Evolutionary conservation across 1,140 invertebrate species (phyloP), one percentile per base, ranked within the genome.

Genomic region (Brachionus plicatilis): DNA sequence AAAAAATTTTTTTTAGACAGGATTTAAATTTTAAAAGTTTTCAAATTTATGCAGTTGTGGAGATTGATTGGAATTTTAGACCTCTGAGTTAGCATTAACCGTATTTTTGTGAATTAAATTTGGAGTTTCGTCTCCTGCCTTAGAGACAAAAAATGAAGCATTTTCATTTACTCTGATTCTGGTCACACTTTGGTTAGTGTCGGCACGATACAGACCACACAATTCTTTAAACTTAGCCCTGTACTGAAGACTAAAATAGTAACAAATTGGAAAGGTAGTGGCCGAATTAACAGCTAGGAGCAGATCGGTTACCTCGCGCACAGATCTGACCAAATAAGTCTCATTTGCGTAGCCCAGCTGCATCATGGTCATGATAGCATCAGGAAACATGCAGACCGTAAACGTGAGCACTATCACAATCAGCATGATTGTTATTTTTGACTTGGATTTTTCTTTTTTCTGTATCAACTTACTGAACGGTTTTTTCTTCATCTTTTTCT

Each of bases 251-350:
- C 93, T 93, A 85, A 94, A 91, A n/a, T 92, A 91, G 86, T 93
- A 94, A 88, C 94, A 94, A 76, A 94, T 89, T 72, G 94, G 89
- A 89, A 94, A 94, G 89, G 94, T 94, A 7, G 92, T 91, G 1
- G 89, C 89, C 2, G 93, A 93, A 89, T 94, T 94, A 47, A 94
- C 88, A 27, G 92, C 91, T n/a, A 93, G 88, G 41, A 94, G 88
- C 27, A 93, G 91, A 88, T 94, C 94, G 86, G 92, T 93, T 45
- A 94, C 92, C 88, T 94, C 94, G 2, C 93, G 92, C 8, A 94
- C 88, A 11, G 91, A 92, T 83, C 88, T 88, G 0, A 91, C 87
- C 1, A 92, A 85, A 85, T 86, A 86, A 83, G 86, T 86, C 75
- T 89, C 87, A 20, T 88, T 88, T 37, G 90, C 89, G 70, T 89